Conservation (phyloP, 1,140 invertebrate species). For the Metopolophium dirhodum region DNA sequence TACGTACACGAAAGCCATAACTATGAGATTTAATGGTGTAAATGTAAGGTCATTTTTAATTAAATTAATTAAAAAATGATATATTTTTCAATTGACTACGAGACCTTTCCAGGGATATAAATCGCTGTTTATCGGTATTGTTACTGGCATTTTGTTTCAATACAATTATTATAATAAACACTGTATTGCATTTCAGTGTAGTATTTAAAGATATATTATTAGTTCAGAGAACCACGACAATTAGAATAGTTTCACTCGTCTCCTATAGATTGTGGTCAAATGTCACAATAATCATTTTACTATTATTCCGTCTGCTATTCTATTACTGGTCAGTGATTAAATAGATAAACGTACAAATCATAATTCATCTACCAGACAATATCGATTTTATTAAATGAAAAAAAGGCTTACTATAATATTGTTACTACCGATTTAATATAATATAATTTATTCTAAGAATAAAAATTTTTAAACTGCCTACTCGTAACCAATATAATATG, state of each 20-base stretch:
- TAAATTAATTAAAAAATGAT: slow-evolving; percentile 12
- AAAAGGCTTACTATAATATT: background rate
- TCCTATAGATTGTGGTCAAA: slow-evolving; percentile 18
- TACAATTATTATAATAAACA: slow-evolving; percentile 3
- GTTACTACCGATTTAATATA: background rate
- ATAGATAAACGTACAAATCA: slow-evolving; percentile 23
- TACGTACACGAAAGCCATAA: background rate
- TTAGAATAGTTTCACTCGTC: slow-evolving; percentile 9
- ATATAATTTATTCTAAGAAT: background rate
- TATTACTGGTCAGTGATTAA: background rate
- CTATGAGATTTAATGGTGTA: background rate
- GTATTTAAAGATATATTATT: background rate
- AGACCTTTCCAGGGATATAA: slow-evolving; percentile 25
- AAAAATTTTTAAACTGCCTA: background rate
- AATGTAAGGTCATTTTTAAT: background rate
- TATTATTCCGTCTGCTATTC: background rate
- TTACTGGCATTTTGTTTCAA: background rate
- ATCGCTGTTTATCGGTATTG: background rate
- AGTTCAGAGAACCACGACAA: background rate
- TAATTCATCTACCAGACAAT: background rate
- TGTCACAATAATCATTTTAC: slow-evolving; percentile 27
- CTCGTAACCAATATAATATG: background rate
- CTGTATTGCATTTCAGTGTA: background rate
- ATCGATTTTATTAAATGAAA: background rate
- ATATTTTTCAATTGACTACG: background rate